These are phyloP conservation scores for Amblyopsis rosae DNA, from an alignment of 2,113 vertebrate genomes.

Conservation along the genomic window DNA sequence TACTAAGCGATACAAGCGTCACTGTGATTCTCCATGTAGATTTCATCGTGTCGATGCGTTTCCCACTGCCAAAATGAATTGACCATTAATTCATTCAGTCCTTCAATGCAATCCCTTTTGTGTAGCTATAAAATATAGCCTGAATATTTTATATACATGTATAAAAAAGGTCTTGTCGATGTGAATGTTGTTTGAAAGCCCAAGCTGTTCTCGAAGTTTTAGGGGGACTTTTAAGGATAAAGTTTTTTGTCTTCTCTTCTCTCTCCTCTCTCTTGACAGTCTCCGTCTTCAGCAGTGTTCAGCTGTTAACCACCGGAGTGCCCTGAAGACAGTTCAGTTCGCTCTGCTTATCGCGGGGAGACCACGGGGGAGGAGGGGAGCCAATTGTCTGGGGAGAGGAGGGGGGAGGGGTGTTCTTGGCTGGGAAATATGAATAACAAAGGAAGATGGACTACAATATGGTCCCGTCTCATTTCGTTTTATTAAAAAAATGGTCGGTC, in stretches of 20 bases:
- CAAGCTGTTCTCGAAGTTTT: conserved; percentile 22
- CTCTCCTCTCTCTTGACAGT: conserved; percentile 27
- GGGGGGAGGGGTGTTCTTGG: neutral
- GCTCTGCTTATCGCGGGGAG: conserved; percentile 16
- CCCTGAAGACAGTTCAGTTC: no score
- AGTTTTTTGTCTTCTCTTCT: conserved; percentile 54
- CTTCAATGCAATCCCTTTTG: conserved; percentile 4
- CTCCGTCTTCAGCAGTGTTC: conserved; percentile 39
- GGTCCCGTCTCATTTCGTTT: conserved; percentile 16
- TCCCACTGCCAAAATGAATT: conserved; percentile 21
- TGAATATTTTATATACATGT: no score
- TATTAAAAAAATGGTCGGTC: conserved; percentile 43
- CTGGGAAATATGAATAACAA: conserved; percentile 55
- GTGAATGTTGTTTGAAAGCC: conserved; percentile 58
- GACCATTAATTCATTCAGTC: conserved; percentile 34
- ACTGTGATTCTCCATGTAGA: conserved; percentile 46
- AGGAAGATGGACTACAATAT: conserved; percentile 56
- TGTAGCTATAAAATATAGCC: no score
- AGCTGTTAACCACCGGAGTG: conserved; percentile 23
- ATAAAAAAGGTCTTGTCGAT: conserved; percentile 29
- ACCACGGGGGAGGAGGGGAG: conserved; percentile 36
- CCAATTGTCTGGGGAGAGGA: conserved; percentile 17
- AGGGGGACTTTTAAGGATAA: conserved; percentile 48
- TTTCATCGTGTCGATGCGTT: conserved; percentile 38
- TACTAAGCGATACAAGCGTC: conserved; percentile 63